Percentiles rank a stretch among this genome's conserved stretches.
These are phyloP conservation scores for Oophaga sylvatica DNA, from an alignment of 2,797 vertebrate species.

Conservation along the genomic window DNA sequence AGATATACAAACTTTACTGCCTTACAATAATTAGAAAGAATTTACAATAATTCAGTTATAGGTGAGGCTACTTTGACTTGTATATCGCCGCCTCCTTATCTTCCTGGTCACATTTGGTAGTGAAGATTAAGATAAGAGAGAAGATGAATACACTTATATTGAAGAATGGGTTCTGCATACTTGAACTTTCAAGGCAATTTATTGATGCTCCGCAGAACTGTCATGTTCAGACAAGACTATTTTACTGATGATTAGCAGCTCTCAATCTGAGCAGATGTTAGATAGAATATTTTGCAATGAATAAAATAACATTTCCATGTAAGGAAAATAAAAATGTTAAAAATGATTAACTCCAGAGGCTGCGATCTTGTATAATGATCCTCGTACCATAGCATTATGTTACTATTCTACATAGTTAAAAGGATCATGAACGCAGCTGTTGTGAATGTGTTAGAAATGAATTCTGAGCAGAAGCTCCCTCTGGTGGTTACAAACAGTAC, in stretches of 20 bases:
- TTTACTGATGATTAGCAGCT: conserved; percentile 10
- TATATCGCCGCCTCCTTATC: not conserved
- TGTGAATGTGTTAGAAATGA: no score
- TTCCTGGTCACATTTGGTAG: not conserved
- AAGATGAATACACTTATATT: not conserved
- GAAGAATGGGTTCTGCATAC: not conserved
- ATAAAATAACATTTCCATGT: conserved; percentile 7
- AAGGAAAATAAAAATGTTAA: not conserved
- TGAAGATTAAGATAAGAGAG: not conserved
- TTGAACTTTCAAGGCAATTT: not conserved
- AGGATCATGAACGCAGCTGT: no score
- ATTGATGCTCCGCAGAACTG: not conserved
- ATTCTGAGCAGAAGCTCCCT: no score
- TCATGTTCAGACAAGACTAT: not conserved
- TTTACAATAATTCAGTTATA: not conserved
- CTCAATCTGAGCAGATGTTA: conserved; percentile 7
- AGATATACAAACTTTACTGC: not conserved
- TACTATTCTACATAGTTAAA: no score
- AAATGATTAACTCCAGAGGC: not conserved
- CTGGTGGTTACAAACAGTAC: no score
- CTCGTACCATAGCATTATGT: no score
- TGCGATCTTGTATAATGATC: not conserved
- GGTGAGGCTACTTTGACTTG: not conserved
- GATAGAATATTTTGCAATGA: not conserved
- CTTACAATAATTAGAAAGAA: not conserved